Evolutionary conservation across 1,140 invertebrate species (phyloP).

Genomic region (Drosophila dunni): DNA sequence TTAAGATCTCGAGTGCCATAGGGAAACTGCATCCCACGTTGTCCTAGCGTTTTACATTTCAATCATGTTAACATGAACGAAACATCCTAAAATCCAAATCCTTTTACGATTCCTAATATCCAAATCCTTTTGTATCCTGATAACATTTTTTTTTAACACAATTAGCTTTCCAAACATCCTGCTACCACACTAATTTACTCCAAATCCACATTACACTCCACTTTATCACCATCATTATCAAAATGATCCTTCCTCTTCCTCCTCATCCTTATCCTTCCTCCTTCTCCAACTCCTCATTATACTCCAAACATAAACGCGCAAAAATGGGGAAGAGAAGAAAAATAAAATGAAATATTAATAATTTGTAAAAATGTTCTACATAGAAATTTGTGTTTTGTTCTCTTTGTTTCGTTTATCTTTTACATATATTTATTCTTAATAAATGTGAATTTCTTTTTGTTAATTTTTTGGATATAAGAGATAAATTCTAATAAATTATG

Average conservation of each 20-base stretch:
- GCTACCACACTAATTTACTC: conserved; percentile 64
- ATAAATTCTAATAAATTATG: conserved; percentile 59
- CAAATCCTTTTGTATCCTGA: conserved; percentile 62
- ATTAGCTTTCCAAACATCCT: conserved; percentile 56
- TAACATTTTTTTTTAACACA: conserved; percentile 45
- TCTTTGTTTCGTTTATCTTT: conserved; percentile 31
- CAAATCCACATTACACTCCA: conserved; percentile 63
- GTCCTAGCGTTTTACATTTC: conserved; percentile 52
- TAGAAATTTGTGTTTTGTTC: conserved; percentile 56
- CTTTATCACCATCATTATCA: conserved; percentile 63
- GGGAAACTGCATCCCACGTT: conserved; percentile 70
- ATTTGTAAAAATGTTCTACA: conserved; percentile 55
- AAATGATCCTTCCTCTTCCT: conserved; percentile 69
- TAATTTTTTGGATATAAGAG: conserved; percentile 19
- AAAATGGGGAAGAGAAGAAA: conserved; percentile 80
- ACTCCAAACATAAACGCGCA: conserved; percentile 78
- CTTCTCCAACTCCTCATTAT: conserved; percentile 67
- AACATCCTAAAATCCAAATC: conserved; percentile 60
- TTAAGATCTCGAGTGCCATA: conserved; percentile 39
- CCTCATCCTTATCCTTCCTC: conserved; percentile 61
- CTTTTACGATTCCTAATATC: conserved; percentile 45
- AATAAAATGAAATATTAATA: conserved; percentile 81
- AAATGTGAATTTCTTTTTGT: conserved; percentile 44
- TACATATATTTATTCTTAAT: conserved; percentile 73
- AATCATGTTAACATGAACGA: conserved; percentile 44